Evolutionary conservation across 2,888 invertebrate species (phyloP), one percentile per base, ranked within the genome.

Genomic region (Rhogogaster chlorosoma): DNA sequence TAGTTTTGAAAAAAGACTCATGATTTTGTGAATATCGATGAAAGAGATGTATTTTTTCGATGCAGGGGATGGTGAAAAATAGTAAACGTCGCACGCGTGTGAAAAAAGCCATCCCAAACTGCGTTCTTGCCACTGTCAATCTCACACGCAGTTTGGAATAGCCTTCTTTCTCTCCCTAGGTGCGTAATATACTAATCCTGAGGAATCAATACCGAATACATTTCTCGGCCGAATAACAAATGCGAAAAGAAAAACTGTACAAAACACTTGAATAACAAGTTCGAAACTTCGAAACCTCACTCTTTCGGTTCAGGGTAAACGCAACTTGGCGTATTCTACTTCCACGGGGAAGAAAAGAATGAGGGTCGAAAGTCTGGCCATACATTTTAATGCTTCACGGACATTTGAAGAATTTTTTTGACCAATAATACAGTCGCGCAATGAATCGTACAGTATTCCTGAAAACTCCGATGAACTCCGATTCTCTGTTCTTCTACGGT

Each of bases 231-330:
- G 29, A 73, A 36, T 77, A 53, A 77, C 9, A 77, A 77, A 77
- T 77, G 77, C n/a, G 77, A 49, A n/a, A 49, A 49, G 29, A n/a
- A 77, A 45, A 77, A 77, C 49, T 53, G 77, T 53, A 49, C 45
- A 77, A 77, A 77, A 49, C 77, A 77, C 77, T 77, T 32, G 77
- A 53, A 77, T 77, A 53, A 26, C 49, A 77, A 53, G 77, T 53
- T 77, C 26, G 29, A 77, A 77, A 77, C 29, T 77, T 53, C 53
- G 3, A 53, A 77, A 77, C 77, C 77, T 29, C 42, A 42, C 73
- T 42, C 77, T 53, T 10, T 77, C 29, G 53, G 15, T 32, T n/a
- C 29, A 12, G 77, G 29, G 32, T 49, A 29, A 53, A 77, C 53
- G 36, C 49, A 29, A 77, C 77, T 53, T 77, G 77, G 77, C 77